A percentile compares a stretch with the other conserved stretches of the same genome.
phyloP scores from a whole-genome alignment of 2,888 invertebrate genomes.

The Acleris literana region DNA sequence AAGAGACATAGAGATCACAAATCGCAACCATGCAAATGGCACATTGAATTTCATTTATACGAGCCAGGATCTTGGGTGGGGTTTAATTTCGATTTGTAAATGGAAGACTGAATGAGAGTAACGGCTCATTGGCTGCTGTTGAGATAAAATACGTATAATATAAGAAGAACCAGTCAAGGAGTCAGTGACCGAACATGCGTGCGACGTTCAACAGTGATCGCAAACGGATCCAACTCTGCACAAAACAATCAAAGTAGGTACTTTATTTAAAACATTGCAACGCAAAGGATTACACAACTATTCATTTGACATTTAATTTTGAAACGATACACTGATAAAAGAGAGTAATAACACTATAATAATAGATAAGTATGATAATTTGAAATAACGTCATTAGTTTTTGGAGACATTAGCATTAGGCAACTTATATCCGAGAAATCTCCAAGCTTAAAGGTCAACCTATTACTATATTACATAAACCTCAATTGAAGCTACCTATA shows the following conservation, averaged over 20 bases:
- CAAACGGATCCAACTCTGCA: constrained; percentile 11
- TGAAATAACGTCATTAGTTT: constrained; percentile 8
- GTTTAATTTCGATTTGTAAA: constrained; percentile 11
- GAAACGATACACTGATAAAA: not conserved
- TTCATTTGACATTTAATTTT: not conserved
- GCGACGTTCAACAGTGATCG: constrained; percentile 9
- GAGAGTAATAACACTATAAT: not conserved
- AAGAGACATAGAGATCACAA: not conserved
- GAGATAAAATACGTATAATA: constrained; percentile 47
- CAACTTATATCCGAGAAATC: constrained; percentile 1
- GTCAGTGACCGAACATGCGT: constrained; percentile 33
- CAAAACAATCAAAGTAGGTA: constrained; percentile 21
- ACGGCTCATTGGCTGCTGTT: constrained; percentile 5
- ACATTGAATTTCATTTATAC: constrained; percentile 10
- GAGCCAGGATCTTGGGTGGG: not conserved
- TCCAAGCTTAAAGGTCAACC: constrained; percentile 5
- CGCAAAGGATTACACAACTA: constrained; percentile 3
- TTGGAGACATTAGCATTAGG: constrained; percentile 17
- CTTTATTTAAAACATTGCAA: too few species aligned
- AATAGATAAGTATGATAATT: constrained; percentile 13
- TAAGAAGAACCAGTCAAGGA: constrained; percentile 62
- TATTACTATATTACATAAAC: not conserved
- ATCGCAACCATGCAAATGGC: constrained; percentile 10
- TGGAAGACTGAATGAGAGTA: not conserved
- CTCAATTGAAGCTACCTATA: not conserved